Base-by-base conservation (phyloP, 2,797 vertebrate genomes). In the Eupleurogrammus muticus region DNA sequence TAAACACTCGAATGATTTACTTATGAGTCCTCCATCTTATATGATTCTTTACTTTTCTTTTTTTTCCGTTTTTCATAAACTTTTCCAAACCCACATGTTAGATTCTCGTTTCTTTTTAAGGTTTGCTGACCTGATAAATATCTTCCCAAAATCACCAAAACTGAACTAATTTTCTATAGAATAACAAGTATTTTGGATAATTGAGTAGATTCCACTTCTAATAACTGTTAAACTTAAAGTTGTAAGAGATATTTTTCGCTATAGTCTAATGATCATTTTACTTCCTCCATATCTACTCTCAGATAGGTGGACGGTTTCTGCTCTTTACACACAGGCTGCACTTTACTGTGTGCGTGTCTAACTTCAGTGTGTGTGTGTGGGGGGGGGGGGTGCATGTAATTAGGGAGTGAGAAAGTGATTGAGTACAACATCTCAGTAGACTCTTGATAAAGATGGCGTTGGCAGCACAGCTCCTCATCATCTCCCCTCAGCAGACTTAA, bases 401-500 rank as follows among this genome's bases (percentile, higher is more conserved):
- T 87, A 87, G 70, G 70, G 59, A 77, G 73, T 55, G 65, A 75
- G 71, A 60, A 53, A 82, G 74, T 56, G 73, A 74, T 60, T 40
- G 40, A 70, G 71, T 70, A 17, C 66, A 79, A 75, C 40, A 20
- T 68, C 80, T 85, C 82, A 81, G 82, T 38, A 63, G 82, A 79
- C 46, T 79, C 75, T 74, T 83, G 83, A 86, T 82, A 84, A 82
- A 86, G 68, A 87, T 71, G 85, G 88, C 77, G 40, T 75, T 65
- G 87, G 87, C 88, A 75, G 65, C 53, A 17, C 50, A n/a, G 86
- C 76, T 86, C 82, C 86, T 90, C 85, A 86, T 92, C 84, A 84
- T 90, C 80, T 80, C 77, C 73, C 84, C 85, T 85, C 85, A 77
- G 84, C 63, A 85, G 86, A 89, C 86, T 87, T 90, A 83, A 89